Base-by-base conservation (phyloP, 2,888 invertebrate genomes). In the Ischnus inquisitorius region DNA sequence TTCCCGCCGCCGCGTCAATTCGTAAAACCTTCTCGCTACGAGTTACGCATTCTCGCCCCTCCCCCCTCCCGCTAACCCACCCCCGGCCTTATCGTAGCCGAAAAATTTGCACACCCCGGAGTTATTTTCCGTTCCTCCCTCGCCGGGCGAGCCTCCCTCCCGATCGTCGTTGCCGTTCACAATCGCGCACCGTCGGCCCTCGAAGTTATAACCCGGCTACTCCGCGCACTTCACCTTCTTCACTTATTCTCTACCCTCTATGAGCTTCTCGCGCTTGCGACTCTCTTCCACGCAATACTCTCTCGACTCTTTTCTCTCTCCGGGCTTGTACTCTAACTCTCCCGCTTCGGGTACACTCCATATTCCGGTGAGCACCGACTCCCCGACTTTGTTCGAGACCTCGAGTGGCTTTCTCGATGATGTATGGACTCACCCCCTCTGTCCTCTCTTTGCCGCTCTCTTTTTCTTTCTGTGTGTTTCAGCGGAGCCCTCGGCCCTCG, bases 1-100 rank as follows among this genome's bases (percentile, higher is more conserved):
- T 60, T 67, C 77, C 65, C 72, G 34, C 79, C 77, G 43, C 82
- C 65, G 76, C 87, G 86, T 80, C 84, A 83, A 86, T 85, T 83
- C 80, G 72, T 79, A 79, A 77, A 82, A 72, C 83, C 83, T 71
- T 78, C 71, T 54, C 54, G 10, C 19, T 22, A 12, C 22, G 39
- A 16, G 8, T 72, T 68, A 41, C 64, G 64, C 12, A 65, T 60
- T 62, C 39, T 62, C 62, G n/a, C 10, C 54, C 57, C 16, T 1
- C 43, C 10, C 3, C 43, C 4, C 22, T 54, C 60, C 3, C 41
- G 39, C 19, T n/a, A n/a, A 46, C 67, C 54, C 34, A 2, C 16
- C 2, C 43, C 10, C 54, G 19, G 5, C 62, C 68, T 5, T 62
- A 48, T 41, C 25, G 46, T 14, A 60, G 67, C 60, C 43, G 4